Percentiles rank a stretch among this genome's conserved stretches.
phyloP scores from a whole-genome alignment of 2,113 vertebrate species.

The Poeciliopsis prolifica region DNA sequence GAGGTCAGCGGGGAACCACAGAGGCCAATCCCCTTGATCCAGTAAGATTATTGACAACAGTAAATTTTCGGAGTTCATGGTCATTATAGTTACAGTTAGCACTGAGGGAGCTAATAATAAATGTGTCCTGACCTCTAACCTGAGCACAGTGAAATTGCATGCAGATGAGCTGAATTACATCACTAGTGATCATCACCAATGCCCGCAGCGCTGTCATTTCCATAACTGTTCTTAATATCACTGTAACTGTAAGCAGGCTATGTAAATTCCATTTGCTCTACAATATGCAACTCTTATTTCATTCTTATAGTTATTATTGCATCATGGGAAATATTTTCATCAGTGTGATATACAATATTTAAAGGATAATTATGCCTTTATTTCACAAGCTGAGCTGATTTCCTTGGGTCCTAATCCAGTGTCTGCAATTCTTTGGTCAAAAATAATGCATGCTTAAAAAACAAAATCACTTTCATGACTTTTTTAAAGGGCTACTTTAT shows the following conservation, averaged over 20 bases:
- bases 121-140: constrained; percentile 10
- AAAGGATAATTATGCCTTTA: neutral
- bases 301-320: neutral
- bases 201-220: neutral
- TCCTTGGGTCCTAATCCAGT: neutral
- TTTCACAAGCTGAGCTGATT: constrained; percentile 3
- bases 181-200: constrained; percentile 5
- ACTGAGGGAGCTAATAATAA: constrained; percentile 9
- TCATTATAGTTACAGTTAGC: constrained; percentile 37
- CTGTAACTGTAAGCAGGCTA: neutral
- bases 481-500: neutral
- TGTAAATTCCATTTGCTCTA: neutral
- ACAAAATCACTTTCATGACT: neutral
- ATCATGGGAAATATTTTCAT: constrained; percentile 14
- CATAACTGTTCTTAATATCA: neutral
- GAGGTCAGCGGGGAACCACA: constrained; percentile 44
- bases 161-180: neutral
- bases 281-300: neutral
- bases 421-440: neutral
- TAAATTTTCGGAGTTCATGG: constrained; percentile 25
- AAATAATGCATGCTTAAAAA: neutral
- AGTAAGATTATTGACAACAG: constrained; percentile 51
- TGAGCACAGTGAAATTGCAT: constrained; percentile 6
- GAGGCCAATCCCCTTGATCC: constrained; percentile 42
- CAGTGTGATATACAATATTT: neutral